Evolutionary conservation across 1,140 invertebrate species (phyloP).

Genomic region (Oedothorax gibbosus): DNA sequence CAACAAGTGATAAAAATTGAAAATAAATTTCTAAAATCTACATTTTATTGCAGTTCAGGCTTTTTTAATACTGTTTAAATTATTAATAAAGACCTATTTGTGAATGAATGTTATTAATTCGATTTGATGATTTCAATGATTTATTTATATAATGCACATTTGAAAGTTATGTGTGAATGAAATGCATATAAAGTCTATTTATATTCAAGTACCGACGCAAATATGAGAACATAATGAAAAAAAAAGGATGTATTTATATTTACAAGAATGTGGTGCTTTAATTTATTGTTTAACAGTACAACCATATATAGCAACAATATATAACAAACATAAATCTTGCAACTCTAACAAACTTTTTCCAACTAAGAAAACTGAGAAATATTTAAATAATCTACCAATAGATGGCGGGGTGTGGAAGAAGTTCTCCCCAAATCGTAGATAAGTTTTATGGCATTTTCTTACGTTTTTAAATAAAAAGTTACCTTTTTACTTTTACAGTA

Average conservation of each 20-base stretch:
- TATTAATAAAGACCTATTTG: neutral
- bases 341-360: neutral
- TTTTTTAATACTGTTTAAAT: neutral
- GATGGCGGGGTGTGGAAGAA: too few relatives aligned
- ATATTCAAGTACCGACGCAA: conserved; percentile 21
- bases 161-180: neutral
- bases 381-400: neutral
- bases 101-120: neutral
- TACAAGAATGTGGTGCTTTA: too few relatives aligned
- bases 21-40: too few relatives aligned
- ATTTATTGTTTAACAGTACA: too few relatives aligned
- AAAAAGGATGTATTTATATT: neutral
- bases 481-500: too few relatives aligned
- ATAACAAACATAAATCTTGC: neutral
- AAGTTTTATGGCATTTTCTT: too few relatives aligned
- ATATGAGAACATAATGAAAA: conserved; percentile 5
- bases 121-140: neutral
- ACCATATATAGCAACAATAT: too few relatives aligned
- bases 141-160: conserved; percentile 31
- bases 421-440: too few relatives aligned
- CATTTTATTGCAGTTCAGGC: too few relatives aligned
- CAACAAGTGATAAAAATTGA: conserved; percentile 22
- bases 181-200: conserved; percentile 14
- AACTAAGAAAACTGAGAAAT: neutral
- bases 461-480: too few relatives aligned